phyloP scores from a whole-genome alignment of 2,888 invertebrate genomes.

The Saturnia pavonia region DNA sequence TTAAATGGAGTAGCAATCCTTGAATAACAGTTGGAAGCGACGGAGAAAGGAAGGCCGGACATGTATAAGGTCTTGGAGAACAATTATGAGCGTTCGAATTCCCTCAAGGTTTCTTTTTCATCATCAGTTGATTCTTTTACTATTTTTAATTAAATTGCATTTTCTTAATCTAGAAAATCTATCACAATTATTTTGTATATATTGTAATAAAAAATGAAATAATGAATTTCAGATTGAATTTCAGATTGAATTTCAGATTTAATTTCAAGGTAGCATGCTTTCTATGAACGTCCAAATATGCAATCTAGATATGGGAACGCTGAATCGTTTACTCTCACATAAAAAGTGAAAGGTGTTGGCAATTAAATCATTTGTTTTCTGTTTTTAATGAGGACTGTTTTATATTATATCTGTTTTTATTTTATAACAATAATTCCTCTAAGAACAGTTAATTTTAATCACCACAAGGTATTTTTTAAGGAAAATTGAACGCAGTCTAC shows the following conservation, averaged over 20 bases:
- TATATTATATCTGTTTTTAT: neutral
- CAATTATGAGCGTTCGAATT: neutral
- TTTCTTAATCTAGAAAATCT: neutral
- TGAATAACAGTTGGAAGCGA: neutral
- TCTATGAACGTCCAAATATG: slow-evolving; percentile 17
- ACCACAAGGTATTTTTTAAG: neutral
- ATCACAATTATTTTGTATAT: neutral
- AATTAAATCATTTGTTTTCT: slow-evolving; percentile 16
- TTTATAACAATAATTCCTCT: neutral
- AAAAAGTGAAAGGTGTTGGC: slow-evolving; percentile 20
- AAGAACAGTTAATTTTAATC: neutral
- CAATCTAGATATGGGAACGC: slow-evolving; percentile 20
- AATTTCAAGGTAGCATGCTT: slow-evolving; percentile 15
- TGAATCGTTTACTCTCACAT: slow-evolving; percentile 17
- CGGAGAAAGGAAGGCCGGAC: neutral
- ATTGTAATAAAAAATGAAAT: neutral
- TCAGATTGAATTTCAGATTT: slow-evolving; percentile 5
- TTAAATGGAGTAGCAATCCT: neutral
- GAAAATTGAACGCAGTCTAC: neutral
- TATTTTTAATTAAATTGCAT: neutral
- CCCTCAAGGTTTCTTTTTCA: neutral
- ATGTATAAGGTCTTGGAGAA: neutral
- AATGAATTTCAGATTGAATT: slow-evolving; percentile 12
- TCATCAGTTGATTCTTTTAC: neutral
- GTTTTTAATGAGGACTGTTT: slow-evolving; percentile 3